These are phyloP conservation scores for Cacoxenus indagator DNA, from an alignment of 2,888 invertebrate genomes.

Conservation along the genomic window DNA sequence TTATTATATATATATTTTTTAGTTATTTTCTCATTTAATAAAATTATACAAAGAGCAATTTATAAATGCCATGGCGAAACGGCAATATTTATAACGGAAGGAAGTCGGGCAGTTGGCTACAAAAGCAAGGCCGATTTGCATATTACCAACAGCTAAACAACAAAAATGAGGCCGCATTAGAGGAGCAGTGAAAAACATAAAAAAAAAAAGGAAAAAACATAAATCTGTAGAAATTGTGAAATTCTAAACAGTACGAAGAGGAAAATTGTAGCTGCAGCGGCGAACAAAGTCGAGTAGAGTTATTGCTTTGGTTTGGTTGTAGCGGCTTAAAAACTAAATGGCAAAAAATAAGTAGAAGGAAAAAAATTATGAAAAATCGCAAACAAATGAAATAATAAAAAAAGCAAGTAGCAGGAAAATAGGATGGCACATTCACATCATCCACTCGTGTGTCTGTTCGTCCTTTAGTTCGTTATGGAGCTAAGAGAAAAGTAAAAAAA, in stretches of 20 bases:
- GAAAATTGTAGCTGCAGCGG: too few relatives aligned
- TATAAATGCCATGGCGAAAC: slow-evolving; percentile 40
- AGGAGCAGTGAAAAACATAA: slow-evolving; percentile 21
- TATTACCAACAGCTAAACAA: slow-evolving; percentile 35
- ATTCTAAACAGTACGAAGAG: too few relatives aligned
- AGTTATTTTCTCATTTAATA: not conserved
- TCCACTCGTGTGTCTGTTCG: not conserved
- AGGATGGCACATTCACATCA: not conserved
- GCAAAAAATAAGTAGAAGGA: slow-evolving; percentile 9
- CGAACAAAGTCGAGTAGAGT: too few relatives aligned
- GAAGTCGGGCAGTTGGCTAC: too few relatives aligned
- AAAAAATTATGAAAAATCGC: slow-evolving; percentile 39
- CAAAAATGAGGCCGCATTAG: slow-evolving; percentile 36
- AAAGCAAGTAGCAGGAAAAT: not conserved
- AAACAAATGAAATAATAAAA: not conserved
- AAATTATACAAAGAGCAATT: slow-evolving; percentile 29
- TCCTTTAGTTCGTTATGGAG: not conserved
- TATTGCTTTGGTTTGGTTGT: not conserved
- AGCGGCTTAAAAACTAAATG: not conserved
- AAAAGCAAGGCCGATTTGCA: slow-evolving; percentile 47
- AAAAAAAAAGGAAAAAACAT: slow-evolving; percentile 19
- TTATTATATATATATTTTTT: not conserved
- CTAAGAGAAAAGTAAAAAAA: slow-evolving; percentile 11
- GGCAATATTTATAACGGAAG: slow-evolving; percentile 47
- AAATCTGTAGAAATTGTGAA: too few relatives aligned